Conservation (phyloP, 1,140 invertebrate species). For the Pinna nobilis region DNA sequence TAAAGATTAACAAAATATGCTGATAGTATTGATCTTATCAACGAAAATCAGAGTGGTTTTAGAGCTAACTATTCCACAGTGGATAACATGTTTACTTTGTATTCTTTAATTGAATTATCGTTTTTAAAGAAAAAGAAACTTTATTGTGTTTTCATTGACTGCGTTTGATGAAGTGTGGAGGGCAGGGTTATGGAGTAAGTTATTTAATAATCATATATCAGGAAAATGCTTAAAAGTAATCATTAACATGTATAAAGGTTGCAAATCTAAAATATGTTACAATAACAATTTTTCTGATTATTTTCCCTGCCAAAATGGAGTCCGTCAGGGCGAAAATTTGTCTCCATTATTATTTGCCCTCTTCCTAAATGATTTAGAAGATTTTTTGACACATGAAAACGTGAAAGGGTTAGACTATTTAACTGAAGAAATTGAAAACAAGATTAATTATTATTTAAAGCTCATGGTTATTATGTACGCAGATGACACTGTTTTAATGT, state of each 20-base stretch:
- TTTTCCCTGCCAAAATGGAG: conserved; percentile 11
- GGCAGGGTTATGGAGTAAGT: conserved; percentile 29
- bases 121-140: conserved; percentile 14
- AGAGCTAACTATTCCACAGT: conserved; percentile 30
- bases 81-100: conserved; percentile 41
- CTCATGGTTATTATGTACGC: too few relatives aligned
- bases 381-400: background rate
- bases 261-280: conserved; percentile 1
- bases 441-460: background rate
- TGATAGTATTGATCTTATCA: background rate
- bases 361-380: conserved; percentile 31
- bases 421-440: background rate
- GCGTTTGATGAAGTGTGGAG: conserved; percentile 39
- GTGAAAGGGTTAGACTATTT: background rate
- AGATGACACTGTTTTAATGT: too few relatives aligned
- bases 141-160: conserved; percentile 46
- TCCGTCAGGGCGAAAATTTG: conserved; percentile 24
- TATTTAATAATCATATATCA: conserved; percentile 18
- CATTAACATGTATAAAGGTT: conserved; percentile 27
- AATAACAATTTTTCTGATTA: conserved; percentile 10
- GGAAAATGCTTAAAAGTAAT: conserved; percentile 33
- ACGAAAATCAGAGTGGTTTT: conserved; percentile 47
- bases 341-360: conserved; percentile 26
- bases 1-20: background rate
- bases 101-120: conserved; percentile 35